Conservation (phyloP, 1,140 invertebrate species). For the Gonatopus flavifemur region DNA sequence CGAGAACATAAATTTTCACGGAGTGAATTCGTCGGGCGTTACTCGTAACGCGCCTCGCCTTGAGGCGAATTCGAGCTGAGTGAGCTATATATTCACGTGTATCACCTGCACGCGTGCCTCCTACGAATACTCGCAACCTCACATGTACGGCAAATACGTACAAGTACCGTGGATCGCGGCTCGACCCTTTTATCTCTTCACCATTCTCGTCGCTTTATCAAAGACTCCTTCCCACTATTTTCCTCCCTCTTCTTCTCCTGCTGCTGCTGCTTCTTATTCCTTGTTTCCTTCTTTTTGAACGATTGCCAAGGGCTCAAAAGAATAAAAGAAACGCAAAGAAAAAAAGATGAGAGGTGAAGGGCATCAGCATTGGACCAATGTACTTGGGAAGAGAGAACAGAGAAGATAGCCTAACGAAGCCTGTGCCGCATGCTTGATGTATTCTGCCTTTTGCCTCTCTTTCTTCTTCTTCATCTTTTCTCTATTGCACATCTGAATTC, state of each 20-base stretch:
- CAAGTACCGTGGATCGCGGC: too few relatives aligned
- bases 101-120: conserved; percentile 15
- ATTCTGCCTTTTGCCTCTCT: conserved; percentile 8
- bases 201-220: conserved; percentile 11
- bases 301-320: conserved; percentile 24
- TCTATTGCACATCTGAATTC: conserved; percentile 14
- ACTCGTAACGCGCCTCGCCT: conserved; percentile 26
- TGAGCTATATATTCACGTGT: too few relatives aligned
- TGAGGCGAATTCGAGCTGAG: conserved; percentile 22
- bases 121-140: too few relatives aligned
- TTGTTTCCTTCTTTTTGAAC: conserved; percentile 16
- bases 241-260: too few relatives aligned
- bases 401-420: conserved; percentile 26
- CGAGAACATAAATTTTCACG: conserved; percentile 36
- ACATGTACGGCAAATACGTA: conserved; percentile 1
- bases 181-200: too few relatives aligned
- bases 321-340: conserved; percentile 1
- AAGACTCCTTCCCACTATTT: conserved; percentile 14
- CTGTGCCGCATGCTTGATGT: conserved; percentile 30
- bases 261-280: too few relatives aligned
- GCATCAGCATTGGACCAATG: too few relatives aligned
- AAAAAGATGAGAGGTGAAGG: not conserved
- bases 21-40: conserved; percentile 30
- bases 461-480: conserved; percentile 1
- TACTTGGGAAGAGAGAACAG: conserved; percentile 14